These are phyloP conservation scores for Synanthedon myopaeformis DNA, from an alignment of 2,888 invertebrate species.

Conservation along the genomic window DNA sequence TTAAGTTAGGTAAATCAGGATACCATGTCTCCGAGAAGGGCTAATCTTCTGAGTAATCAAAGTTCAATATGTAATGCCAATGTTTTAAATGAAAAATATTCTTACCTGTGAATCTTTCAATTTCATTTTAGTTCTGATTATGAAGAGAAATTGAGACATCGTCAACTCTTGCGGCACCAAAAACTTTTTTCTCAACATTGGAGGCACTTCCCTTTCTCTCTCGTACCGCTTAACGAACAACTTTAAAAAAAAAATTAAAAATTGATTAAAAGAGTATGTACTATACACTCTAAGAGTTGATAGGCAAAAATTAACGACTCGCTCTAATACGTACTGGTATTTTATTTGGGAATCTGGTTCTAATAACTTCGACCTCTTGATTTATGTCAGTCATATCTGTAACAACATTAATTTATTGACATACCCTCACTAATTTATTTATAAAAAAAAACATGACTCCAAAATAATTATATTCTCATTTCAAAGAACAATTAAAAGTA, in stretches of 20 bases:
- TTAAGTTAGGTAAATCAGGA: too few species aligned
- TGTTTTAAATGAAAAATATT: background rate
- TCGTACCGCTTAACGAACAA: conserved; percentile 83
- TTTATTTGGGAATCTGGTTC: conserved; percentile 82
- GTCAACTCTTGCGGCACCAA: conserved; percentile 89
- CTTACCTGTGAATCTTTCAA: conserved; percentile 53
- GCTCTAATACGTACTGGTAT: conserved; percentile 74
- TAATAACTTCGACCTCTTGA: conserved; percentile 78
- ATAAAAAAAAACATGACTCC: too few species aligned
- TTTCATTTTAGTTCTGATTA: conserved; percentile 72
- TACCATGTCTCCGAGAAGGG: too few species aligned
- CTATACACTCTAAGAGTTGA: too few species aligned
- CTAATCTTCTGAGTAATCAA: too few species aligned
- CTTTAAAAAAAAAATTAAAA: conserved; percentile 45
- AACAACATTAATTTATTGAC: conserved; percentile 1
- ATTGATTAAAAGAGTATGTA: background rate
- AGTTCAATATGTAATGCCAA: too few species aligned
- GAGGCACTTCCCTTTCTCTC: conserved; percentile 80
- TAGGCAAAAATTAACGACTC: background rate
- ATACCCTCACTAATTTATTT: background rate
- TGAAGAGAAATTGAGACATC: conserved; percentile 87
- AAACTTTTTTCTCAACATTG: conserved; percentile 84
- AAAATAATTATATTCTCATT: too few species aligned
- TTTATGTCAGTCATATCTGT: conserved; percentile 29
- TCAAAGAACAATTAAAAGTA: too few species aligned